Evolutionary conservation across 2,797 vertebrate species (phyloP).

Genomic region (Lepus oiostolus): DNA sequence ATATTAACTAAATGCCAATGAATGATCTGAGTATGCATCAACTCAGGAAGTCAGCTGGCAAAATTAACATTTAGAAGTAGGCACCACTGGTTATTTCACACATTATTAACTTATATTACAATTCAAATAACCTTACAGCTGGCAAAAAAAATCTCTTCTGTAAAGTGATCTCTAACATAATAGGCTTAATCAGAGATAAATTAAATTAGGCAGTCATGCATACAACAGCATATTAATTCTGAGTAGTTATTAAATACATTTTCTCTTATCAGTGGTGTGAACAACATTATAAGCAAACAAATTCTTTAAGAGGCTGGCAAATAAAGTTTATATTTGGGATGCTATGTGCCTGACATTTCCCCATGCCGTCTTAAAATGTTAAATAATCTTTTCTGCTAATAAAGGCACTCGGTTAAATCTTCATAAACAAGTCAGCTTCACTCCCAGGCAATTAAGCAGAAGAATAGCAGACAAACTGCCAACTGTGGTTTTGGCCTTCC

Average conservation of each 20-base stretch:
- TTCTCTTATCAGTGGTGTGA: slow-evolving; percentile 89
- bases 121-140: slow-evolving; percentile 92
- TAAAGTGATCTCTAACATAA: slow-evolving; percentile 93
- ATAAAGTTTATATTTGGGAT: slow-evolving; percentile 88
- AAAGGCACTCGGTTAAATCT: slow-evolving; percentile 79
- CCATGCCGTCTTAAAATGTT: slow-evolving; percentile 77
- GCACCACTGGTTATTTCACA: slow-evolving; percentile 91
- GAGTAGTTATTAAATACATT: slow-evolving; percentile 91
- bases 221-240: slow-evolving; percentile 90
- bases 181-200: slow-evolving; percentile 93
- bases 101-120: slow-evolving; percentile 93
- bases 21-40: slow-evolving; percentile 77
- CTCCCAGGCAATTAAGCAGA: slow-evolving; percentile 86
- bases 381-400: slow-evolving; percentile 82
- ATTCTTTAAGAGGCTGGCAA: slow-evolving; percentile 86
- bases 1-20: slow-evolving; percentile 75
- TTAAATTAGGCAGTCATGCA: slow-evolving; percentile 92
- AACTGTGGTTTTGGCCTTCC: slow-evolving; percentile 82
- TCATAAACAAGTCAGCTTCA: slow-evolving; percentile 83
- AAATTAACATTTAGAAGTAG: slow-evolving; percentile 91
- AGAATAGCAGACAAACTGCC: slow-evolving; percentile 83
- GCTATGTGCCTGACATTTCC: slow-evolving; percentile 78
- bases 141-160: slow-evolving; percentile 91
- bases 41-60: slow-evolving; percentile 87
- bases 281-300: slow-evolving; percentile 88